Base-by-base conservation (phyloP, 2,888 invertebrate species). In the Cataglyphis livida region DNA sequence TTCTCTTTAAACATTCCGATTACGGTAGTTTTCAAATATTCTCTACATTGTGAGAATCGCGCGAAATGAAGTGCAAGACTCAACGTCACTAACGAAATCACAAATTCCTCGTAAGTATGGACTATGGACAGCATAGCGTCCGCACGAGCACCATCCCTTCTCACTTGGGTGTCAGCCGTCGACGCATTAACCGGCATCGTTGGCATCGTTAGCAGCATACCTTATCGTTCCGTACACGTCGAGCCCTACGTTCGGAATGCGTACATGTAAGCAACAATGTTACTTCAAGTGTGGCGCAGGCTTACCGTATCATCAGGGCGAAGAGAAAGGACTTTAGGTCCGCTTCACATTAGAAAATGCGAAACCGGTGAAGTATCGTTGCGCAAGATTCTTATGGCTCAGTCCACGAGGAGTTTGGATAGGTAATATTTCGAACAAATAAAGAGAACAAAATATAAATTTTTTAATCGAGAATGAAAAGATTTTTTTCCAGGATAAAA, bases 121-220 rank as follows among this genome's bases (percentile, higher is more conserved):
- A 87, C 89, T 87, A 83, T 87, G 86, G 86, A 88, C 74, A 89
- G 88, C 85, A 85, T 90, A 88, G 87, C 84, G 90, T 81, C 84
- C 71, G 82, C 78, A 70, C 87, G 85, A 88, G 82, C 85, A 85
- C 68, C 83, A 68, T 66, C 70, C 76, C 78, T 79, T 74, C 78
- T 79, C 78, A 73, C 32, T 44, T 44, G 9, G 83, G 68, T 85
- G 85, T 88, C 87, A 82, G 62, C 54, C 76, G 66, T 84, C 88
- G 84, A 85, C 84, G 87, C 91, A 89, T 89, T 91, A 90, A 88
- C 90, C 76, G 85, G 83, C 87, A 85, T 86, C 86, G 87, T 85
- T 87, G 87, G 91, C 91, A 91, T 93, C 93, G 93, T 93, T 93
- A 93, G 93, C 90, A 91, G 91, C 93, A 93, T 93, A 93, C 93